Evolutionary conservation across 1,140 invertebrate species (phyloP), one percentile per base, ranked within the genome.

Genomic region (Helicorthomorpha holstii): DNA sequence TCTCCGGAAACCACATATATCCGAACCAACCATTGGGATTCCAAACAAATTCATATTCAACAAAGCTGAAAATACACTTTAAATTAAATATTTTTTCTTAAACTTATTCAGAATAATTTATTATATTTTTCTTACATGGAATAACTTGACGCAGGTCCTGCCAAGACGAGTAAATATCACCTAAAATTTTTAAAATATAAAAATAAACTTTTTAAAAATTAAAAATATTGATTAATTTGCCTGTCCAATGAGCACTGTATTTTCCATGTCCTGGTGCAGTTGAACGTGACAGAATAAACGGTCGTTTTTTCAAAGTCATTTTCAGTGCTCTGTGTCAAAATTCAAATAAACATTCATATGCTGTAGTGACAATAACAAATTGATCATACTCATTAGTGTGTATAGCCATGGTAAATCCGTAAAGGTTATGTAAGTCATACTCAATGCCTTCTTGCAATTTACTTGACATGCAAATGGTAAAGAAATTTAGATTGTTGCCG

Each of bases 181-280:
- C n/a, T n/a, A n/a, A n/a, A n/a, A n/a, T n/a, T n/a, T n/a, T n/a
- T n/a, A n/a, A n/a, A n/a, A n/a, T n/a, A n/a, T n/a, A n/a, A n/a
- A n/a, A n/a, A n/a, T n/a, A n/a, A n/a, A n/a, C n/a, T n/a, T n/a
- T n/a, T n/a, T n/a, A n/a, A n/a, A n/a, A n/a, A n/a, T n/a, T n/a
- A n/a, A n/a, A n/a, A n/a, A n/a, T n/a, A n/a, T n/a, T n/a, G n/a
- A n/a, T n/a, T n/a, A n/a, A n/a, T n/a, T n/a, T n/a, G n/a, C n/a
- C 91, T 54, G 83, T 82, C 92, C 92, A 95, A 68, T 93, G 86
- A 14, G 84, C 87, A 19, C 79, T 76, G 66, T 78, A 89, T 51
- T 73, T 70, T 19, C 89, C 90, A 54, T 78, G 75, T 4, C 87
- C 83, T 38, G 82, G 68, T 69, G 81, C 92, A 1, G 84, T 82